Conservation (phyloP, 2,797 vertebrate species). For the Microhierax caerulescens region DNA sequence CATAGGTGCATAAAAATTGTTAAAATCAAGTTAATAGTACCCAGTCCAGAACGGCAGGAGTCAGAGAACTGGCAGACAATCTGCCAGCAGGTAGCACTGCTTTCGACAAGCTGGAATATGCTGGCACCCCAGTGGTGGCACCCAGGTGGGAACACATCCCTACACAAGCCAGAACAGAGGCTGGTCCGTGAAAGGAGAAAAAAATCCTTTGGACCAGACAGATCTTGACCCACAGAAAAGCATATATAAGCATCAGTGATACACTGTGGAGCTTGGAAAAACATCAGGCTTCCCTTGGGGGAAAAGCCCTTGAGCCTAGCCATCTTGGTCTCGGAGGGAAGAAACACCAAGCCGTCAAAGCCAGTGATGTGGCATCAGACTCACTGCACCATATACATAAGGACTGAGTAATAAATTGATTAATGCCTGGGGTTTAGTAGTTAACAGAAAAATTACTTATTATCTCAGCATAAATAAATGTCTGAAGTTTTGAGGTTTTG, state of each 20-base stretch:
- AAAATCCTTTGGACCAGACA: background rate
- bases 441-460: background rate
- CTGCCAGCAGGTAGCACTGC: background rate
- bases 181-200: background rate
- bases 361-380: background rate
- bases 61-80: background rate
- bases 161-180: background rate
- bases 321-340: background rate
- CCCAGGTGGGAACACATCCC: background rate
- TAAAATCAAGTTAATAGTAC: background rate
- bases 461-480: background rate
- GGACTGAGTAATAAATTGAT: background rate
- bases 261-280: background rate
- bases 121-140: accelerated
- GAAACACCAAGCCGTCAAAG: background rate
- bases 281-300: background rate
- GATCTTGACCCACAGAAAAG: background rate
- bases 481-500: background rate
- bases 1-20: background rate
- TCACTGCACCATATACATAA: accelerated
- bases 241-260: background rate
- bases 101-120: background rate
- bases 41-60: background rate
- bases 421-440: background rate
- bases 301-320: background rate